phyloP scores from a whole-genome alignment of 2,888 invertebrate genomes.

The Euphydryas editha region DNA sequence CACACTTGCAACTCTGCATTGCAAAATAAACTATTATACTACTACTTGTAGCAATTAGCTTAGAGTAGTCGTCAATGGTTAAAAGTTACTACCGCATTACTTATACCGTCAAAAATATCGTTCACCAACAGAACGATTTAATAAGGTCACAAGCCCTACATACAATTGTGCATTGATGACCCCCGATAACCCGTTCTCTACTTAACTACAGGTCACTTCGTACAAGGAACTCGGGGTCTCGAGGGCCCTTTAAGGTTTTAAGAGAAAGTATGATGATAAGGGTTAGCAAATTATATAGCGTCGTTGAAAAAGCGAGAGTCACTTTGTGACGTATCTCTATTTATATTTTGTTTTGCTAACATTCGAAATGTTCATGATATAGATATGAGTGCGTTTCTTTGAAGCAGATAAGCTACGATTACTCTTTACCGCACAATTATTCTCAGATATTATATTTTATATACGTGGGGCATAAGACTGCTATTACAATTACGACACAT shows the following conservation, averaged over 20 bases:
- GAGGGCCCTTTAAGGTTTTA: slow-evolving; percentile 59
- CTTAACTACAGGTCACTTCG: slow-evolving; percentile 63
- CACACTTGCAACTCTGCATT: too few species aligned
- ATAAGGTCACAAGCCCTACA: slow-evolving; percentile 45
- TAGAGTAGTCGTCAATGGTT: neutral
- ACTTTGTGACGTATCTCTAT: slow-evolving; percentile 7
- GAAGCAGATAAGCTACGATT: too few species aligned
- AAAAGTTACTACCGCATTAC: slow-evolving; percentile 26
- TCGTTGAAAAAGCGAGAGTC: slow-evolving; percentile 23
- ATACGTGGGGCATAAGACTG: too few species aligned
- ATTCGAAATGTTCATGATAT: neutral
- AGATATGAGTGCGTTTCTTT: neutral
- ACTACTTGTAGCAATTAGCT: neutral
- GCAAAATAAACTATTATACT: too few species aligned
- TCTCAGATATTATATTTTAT: too few species aligned
- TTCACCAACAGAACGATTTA: slow-evolving; percentile 41
- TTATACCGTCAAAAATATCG: slow-evolving; percentile 28
- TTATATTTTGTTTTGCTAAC: neutral
- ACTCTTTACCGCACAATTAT: too few species aligned
- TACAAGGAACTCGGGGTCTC: slow-evolving; percentile 61
- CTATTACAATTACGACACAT: too few species aligned
- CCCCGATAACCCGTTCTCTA: slow-evolving; percentile 66
- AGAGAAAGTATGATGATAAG: slow-evolving; percentile 61
- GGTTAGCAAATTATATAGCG: slow-evolving; percentile 45
- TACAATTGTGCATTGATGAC: slow-evolving; percentile 56